Conservation (phyloP, 2,113 vertebrate genomes). For the Gallinago jamesoni region DNA sequence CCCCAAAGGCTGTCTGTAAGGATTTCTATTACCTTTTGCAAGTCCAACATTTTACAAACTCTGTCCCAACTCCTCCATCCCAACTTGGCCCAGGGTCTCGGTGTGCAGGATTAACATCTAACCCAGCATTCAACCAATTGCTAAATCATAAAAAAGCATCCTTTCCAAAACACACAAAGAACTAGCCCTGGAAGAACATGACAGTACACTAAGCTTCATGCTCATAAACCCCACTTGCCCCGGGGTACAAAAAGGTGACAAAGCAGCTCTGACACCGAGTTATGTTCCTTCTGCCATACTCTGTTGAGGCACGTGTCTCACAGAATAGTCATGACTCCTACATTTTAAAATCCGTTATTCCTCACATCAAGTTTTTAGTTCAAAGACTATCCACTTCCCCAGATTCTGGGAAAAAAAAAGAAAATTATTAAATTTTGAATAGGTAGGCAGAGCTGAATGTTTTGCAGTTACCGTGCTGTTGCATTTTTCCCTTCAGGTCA, state of each 20-base stretch:
- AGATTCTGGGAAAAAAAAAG: background rate
- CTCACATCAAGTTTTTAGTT: background rate
- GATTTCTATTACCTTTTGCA: background rate
- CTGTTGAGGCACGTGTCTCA: rapidly evolving
- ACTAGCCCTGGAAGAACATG: background rate
- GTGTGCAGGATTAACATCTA: background rate
- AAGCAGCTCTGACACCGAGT: background rate
- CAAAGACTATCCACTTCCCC: background rate
- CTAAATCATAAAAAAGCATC: background rate
- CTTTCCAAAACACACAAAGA: background rate
- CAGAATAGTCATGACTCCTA: background rate
- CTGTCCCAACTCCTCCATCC: background rate
- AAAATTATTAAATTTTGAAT: background rate
- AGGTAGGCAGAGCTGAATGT: background rate
- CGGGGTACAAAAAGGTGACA: background rate
- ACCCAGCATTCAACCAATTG: background rate
- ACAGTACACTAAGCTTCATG: background rate
- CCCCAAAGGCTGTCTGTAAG: background rate
- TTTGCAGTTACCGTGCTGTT: background rate
- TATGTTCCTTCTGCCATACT: background rate
- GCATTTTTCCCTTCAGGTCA: background rate
- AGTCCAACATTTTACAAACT: background rate
- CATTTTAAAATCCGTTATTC: background rate
- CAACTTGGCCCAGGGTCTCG: background rate
- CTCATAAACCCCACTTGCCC: background rate